phyloP scores from a whole-genome alignment of 2,797 vertebrate species.

The Phalanger gymnotis region DNA sequence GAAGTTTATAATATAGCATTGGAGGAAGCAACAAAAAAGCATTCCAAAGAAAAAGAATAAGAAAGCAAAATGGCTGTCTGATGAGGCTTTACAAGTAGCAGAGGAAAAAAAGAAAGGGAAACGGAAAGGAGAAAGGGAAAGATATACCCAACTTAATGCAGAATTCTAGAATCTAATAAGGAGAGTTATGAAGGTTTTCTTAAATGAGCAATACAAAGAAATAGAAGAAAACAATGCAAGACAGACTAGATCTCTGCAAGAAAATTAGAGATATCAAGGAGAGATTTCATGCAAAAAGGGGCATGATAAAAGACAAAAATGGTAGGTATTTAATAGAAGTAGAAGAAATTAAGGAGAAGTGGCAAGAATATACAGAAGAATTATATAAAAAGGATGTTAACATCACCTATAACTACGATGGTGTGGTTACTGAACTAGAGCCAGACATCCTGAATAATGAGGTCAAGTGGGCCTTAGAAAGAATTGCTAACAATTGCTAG shows the following conservation, averaged over 20 bases:
- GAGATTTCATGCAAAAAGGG: neutral
- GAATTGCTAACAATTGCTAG: neutral
- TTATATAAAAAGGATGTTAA: neutral
- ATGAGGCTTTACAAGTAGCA: no score
- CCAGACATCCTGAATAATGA: neutral
- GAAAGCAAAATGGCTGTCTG: no score
- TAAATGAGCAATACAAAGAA: neutral
- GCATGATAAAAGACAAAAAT: neutral
- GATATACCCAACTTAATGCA: neutral
- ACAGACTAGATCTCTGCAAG: neutral
- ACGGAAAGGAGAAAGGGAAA: neutral
- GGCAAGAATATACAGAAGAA: neutral
- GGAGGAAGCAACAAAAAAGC: no score
- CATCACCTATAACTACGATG: neutral
- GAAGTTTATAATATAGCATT: no score
- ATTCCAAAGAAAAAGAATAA: no score
- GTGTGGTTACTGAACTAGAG: neutral
- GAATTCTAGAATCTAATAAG: neutral
- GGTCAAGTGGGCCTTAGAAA: neutral
- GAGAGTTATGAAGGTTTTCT: neutral
- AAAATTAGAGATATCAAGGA: neutral
- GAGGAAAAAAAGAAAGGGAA: no score
- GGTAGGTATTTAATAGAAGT: neutral
- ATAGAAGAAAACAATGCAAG: neutral
- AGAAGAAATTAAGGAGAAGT: neutral